Evolutionary conservation across 30 jellyfish, hydroid and myxozoan species (phyloP), one percentile per base, ranked within the genome.

Genomic region (Pelagia noctiluca): DNA sequence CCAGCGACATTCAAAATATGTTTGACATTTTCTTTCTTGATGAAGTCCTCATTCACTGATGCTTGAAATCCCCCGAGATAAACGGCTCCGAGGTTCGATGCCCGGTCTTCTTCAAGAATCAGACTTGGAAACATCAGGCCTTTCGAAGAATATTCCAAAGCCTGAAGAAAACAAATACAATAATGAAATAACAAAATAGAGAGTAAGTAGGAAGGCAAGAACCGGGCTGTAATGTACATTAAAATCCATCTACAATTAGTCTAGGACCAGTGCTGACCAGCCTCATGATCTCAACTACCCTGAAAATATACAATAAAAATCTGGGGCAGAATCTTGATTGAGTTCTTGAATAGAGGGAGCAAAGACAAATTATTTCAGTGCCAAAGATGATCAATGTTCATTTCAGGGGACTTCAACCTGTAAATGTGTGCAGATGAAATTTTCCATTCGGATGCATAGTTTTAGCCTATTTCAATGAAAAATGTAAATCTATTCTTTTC

Each of bases 41-140:
- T 37, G 57, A 84, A 85, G 29, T 86, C 94, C 2, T 60, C 24
- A 61, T 85, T 91, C 26, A 81, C 65, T 0, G 96, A 94, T 1
- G 98, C 96, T 72, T 91, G 88, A 49, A 91, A 91, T 2, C 98
- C 98, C 12, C 98, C 98, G 31, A 91, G 88, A 66, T 22, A 91
- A 5, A 91, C 71, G 23, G 82, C 82, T 29, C 97, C 97, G 25
- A 67, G 70, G 30, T 48, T 31, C 42, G 34, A 53, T 4, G 13
- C 50, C 19, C 47, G 69, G 25, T 85, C 95, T 16, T 47, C 31
- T 25, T 75, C 82, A 16, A 91, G 65, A 7, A 91, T 78, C 62
- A 78, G 64, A 26, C 90, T 83, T 28, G 98, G 96, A 2, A 32
- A 69, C 72, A 60, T 72, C 18, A 65, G 71, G 8, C 98, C 98